Conservation (phyloP, 2,888 invertebrate species). For the Formica aserva region DNA sequence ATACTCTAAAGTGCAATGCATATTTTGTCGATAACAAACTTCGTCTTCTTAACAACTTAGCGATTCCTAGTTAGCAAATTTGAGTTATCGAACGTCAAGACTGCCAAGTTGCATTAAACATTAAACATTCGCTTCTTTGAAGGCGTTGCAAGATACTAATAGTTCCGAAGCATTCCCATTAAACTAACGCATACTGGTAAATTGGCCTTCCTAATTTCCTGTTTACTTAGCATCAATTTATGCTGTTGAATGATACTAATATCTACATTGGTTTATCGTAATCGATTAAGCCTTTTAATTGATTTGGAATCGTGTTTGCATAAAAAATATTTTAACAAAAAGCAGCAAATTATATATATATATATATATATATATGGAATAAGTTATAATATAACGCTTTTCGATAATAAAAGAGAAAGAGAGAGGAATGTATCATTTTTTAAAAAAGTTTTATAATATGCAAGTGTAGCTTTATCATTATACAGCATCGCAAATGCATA, state of each 20-base stretch:
- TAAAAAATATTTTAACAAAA: background rate
- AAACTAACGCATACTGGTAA: background rate
- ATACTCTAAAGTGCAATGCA: background rate
- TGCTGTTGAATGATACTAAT: background rate
- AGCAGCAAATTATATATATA: background rate
- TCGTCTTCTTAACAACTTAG: constrained; percentile 21
- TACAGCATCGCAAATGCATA: background rate
- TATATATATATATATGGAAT: background rate
- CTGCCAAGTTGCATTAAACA: constrained; percentile 2
- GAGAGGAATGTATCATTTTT: background rate
- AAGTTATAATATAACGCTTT: background rate
- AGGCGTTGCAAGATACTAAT: background rate
- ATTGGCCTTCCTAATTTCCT: background rate
- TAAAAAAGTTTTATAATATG: background rate
- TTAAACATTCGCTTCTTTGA: constrained; percentile 15
- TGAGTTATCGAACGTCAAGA: constrained; percentile 26
- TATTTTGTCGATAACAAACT: background rate
- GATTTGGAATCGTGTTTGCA: background rate
- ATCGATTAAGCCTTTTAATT: background rate
- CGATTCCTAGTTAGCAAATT: background rate
- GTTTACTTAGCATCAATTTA: background rate
- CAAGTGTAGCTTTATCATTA: background rate
- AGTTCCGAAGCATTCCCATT: background rate
- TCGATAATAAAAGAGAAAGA: background rate
- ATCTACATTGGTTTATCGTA: background rate